phyloP scores from a whole-genome alignment of 2,797 vertebrate genomes.

The Myotis findleyi region DNA sequence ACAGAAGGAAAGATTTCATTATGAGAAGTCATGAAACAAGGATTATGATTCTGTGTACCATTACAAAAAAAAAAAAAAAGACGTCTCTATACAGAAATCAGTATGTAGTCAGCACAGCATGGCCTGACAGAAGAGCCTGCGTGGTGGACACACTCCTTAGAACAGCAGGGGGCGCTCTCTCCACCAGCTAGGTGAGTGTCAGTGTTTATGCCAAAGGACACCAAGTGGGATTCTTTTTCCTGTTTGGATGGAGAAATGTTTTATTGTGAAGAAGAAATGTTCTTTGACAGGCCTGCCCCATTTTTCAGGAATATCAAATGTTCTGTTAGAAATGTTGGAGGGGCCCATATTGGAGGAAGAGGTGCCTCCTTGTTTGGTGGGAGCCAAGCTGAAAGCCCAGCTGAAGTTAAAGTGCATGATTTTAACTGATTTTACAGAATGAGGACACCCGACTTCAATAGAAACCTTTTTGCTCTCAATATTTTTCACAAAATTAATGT shows the following conservation, averaged over 20 bases:
- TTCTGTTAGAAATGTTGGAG: neutral
- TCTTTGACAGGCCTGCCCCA: neutral
- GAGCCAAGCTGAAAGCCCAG: neutral
- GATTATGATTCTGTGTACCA: neutral
- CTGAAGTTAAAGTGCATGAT: neutral
- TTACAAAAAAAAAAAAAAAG: neutral
- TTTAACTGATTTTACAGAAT: neutral
- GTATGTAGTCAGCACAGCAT: neutral
- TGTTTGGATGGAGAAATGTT: conserved; percentile 33
- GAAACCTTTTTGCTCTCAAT: conserved; percentile 10
- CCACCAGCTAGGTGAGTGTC: neutral
- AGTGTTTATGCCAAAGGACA: conserved; percentile 25
- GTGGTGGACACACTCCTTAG: neutral
- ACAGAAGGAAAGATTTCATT: neutral
- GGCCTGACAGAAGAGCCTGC: neutral
- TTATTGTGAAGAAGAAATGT: conserved; percentile 7
- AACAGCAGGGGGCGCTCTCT: neutral
- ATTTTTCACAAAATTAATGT: conserved; percentile 4
- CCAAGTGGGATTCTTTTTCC: neutral
- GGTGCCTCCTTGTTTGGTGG: neutral
- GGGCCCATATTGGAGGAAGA: neutral
- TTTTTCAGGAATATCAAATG: neutral
- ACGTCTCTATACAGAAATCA: neutral
- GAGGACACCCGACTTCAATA: neutral
- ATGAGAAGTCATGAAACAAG: neutral